phyloP scores from a whole-genome alignment of 1,140 invertebrate genomes.

The Acromyrmex echinatior region DNA sequence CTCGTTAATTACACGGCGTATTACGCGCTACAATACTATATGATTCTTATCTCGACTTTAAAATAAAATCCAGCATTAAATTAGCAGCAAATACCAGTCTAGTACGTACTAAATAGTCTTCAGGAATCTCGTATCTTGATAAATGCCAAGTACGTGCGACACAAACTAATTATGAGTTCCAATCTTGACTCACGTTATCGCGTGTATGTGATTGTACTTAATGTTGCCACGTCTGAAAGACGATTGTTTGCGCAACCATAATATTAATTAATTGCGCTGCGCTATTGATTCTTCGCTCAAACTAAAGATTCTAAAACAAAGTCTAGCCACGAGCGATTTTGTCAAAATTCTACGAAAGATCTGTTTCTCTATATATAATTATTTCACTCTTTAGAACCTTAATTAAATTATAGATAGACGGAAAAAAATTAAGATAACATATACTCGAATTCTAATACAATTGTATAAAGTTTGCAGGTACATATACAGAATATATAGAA shows the following conservation, averaged over 20 bases:
- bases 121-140: neutral
- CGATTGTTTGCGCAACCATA: neutral
- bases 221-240: neutral
- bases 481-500: too few relatives aligned
- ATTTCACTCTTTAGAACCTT: too few relatives aligned
- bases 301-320: too few relatives aligned
- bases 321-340: too few relatives aligned
- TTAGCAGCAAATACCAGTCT: neutral
- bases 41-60: slow-evolving; percentile 10
- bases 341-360: too few relatives aligned
- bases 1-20: slow-evolving; percentile 31
- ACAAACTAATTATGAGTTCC: slow-evolving; percentile 3
- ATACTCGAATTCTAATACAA: too few relatives aligned
- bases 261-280: neutral
- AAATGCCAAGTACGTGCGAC: neutral
- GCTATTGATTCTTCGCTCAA: neutral
- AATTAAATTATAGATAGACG: too few relatives aligned
- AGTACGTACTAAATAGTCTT: neutral
- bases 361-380: too few relatives aligned
- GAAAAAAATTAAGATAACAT: too few relatives aligned
- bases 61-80: slow-evolving; percentile 13
- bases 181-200: neutral
- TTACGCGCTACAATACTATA: neutral
- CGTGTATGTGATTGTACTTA: neutral
- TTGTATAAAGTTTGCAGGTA: too few relatives aligned